These are phyloP conservation scores for Trichosurus vulpecula DNA, from an alignment of 2,797 vertebrate genomes.

Conservation along the genomic window DNA sequence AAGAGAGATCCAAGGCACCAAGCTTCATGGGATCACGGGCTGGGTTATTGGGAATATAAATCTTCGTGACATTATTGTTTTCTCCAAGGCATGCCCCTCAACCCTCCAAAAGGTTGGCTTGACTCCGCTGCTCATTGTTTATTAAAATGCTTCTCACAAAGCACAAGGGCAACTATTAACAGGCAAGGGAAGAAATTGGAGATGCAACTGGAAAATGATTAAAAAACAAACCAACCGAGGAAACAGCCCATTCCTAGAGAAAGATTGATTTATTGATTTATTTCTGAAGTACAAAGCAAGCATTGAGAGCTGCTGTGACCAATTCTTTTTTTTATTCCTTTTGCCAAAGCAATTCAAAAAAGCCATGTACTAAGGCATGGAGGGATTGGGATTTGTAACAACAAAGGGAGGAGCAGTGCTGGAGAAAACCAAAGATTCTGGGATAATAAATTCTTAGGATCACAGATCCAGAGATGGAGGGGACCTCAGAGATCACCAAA, in stretches of 20 bases:
- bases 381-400: not conserved
- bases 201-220: constrained; percentile 42
- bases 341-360: not conserved
- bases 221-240: constrained; percentile 8
- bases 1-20: constrained; percentile 29
- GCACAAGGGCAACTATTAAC: constrained; percentile 13
- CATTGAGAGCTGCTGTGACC: not conserved
- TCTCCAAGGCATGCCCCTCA: constrained; percentile 45
- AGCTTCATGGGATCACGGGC: constrained; percentile 22
- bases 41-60: constrained; percentile 65
- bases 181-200: constrained; percentile 25
- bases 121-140: constrained; percentile 33
- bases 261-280: constrained; percentile 48
- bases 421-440: not conserved
- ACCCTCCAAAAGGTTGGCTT: constrained; percentile 42
- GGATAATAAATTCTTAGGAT: not conserved
- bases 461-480: not conserved
- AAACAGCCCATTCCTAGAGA: constrained; percentile 3
- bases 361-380: not conserved
- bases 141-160: constrained; percentile 62
- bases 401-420: not conserved
- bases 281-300: constrained; percentile 27
- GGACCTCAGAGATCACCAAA: not conserved
- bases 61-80: constrained; percentile 53
- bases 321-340: not conserved